Evolutionary conservation across 2,888 invertebrate species (phyloP), one percentile per base, ranked within the genome.

Genomic region (Molorchus minor): DNA sequence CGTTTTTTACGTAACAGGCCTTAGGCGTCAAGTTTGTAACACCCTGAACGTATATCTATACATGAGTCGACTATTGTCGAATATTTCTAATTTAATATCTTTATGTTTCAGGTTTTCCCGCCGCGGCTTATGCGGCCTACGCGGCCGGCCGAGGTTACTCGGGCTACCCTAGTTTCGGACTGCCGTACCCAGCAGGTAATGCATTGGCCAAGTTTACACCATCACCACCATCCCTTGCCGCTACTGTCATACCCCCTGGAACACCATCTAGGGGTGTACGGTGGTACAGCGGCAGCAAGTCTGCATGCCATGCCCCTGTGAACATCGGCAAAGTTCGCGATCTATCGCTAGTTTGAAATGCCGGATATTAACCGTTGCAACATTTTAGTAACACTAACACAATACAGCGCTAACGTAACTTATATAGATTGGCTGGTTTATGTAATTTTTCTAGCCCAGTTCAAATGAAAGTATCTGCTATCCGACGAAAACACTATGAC

Each of bases 171-270:
- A 93, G 94, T 89, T 95, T 95, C 88, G 94, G 95, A 88, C 93
- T 96, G 85, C 95, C 95, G 83, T 95, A 95, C 86, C 95, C 95
- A 82, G 92, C 95, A 93, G 94, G 94, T 94, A 93, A 94, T 88
- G 89, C 88, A 87, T 87, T 89, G 86, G 88, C 89, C 85, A 88
- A n/a, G 88, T 85, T 87, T 86, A 83, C 77, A 85, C 84, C 84
- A 80, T 75, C 80, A 80, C 49, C 47, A 40, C 58, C 79, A 79
- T 71, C 85, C 83, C 83, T 73, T 73, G 71, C 85, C 85, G 80
- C 83, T 86, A 76, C 83, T 86, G 80, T 86, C 84, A 82, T 87
- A 86, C 85, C 88, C 86, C 84, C 88, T 86, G 77, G 86, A 87
- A 77, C 77, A 78, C 64, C 70, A 71, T 56, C 70, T 85, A 81